phyloP scores from a whole-genome alignment of 2,113 vertebrate species.

The Balaenoptera acutorostrata region DNA sequence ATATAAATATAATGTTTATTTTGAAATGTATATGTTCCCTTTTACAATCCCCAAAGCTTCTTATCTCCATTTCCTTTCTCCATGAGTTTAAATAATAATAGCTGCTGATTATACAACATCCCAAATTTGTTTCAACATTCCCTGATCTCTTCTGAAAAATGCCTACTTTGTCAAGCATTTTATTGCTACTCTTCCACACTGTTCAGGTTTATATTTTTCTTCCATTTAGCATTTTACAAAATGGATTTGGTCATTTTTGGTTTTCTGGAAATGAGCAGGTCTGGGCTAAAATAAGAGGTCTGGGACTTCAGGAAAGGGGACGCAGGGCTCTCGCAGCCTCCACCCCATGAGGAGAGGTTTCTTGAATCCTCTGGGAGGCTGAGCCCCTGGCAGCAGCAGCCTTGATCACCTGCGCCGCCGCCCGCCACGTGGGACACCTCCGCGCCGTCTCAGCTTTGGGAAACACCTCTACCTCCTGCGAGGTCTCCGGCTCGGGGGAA shows the following conservation, averaged over 20 bases:
- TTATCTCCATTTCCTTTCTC: not conserved
- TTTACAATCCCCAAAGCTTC: not conserved
- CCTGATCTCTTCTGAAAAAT: not conserved
- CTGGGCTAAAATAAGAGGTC: not conserved
- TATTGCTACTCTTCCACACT: not conserved
- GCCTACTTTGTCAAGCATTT: not conserved
- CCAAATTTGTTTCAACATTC: not conserved
- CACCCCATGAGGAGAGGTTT: conserved; percentile 70
- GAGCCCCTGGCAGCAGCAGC: conserved; percentile 55
- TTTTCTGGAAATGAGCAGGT: not conserved
- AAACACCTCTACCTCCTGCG: conserved; percentile 80
- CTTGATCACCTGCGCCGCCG: not conserved
- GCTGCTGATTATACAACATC: not conserved
- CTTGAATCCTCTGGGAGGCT: conserved; percentile 72
- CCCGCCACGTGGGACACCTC: not conserved
- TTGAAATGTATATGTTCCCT: not conserved
- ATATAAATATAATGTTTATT: not conserved
- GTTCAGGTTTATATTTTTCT: not conserved
- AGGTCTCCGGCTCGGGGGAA: conserved; percentile 82
- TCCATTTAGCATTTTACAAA: not conserved
- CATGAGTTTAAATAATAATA: not conserved
- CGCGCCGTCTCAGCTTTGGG: conserved; percentile 58
- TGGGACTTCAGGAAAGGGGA: not conserved
- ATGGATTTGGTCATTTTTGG: not conserved
- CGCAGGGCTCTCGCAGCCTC: not conserved